A percentile compares a stretch with the other conserved stretches of the same genome.
Evolutionary conservation across 64 coral and sea anemone genomes (phyloP).

Genomic region (Porites australiensis): DNA sequence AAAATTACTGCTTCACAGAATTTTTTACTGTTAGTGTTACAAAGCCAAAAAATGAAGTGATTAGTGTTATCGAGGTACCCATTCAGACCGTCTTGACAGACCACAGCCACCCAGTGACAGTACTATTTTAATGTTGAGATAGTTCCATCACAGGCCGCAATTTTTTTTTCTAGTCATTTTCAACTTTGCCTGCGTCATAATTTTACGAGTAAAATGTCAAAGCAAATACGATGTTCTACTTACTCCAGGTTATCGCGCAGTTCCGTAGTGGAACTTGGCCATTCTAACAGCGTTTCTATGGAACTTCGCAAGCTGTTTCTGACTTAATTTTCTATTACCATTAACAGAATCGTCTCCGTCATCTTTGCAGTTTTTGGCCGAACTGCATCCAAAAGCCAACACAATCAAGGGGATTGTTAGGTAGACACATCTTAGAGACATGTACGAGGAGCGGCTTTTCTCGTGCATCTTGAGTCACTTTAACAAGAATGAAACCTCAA

Average conservation of each 20-base stretch:
- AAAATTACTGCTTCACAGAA: no score
- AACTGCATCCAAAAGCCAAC: slow-evolving; percentile 18
- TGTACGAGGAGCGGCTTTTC: not conserved
- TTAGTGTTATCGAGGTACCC: no score
- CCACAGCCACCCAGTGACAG: no score
- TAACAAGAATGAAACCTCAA: not conserved
- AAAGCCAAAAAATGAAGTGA: no score
- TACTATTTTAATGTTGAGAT: no score
- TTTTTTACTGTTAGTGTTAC: no score
- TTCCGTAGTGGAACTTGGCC: slow-evolving; percentile 35
- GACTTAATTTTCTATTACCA: not conserved
- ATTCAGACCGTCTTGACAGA: no score
- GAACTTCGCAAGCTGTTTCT: slow-evolving; percentile 39
- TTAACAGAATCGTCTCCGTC: no score
- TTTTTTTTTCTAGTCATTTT: no score
- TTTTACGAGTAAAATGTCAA: not conserved
- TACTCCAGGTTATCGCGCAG: slow-evolving; percentile 70
- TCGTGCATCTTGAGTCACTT: not conserved
- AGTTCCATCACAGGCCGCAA: no score
- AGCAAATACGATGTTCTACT: not conserved
- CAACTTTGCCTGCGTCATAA: no score
- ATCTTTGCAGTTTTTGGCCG: slow-evolving; percentile 10
- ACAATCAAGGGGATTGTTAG: slow-evolving; percentile 4
- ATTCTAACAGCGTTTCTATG: slow-evolving; percentile 53
- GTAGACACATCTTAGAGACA: not conserved